phyloP scores from a whole-genome alignment of 2,888 invertebrate genomes.

The Brenthis daphne region DNA sequence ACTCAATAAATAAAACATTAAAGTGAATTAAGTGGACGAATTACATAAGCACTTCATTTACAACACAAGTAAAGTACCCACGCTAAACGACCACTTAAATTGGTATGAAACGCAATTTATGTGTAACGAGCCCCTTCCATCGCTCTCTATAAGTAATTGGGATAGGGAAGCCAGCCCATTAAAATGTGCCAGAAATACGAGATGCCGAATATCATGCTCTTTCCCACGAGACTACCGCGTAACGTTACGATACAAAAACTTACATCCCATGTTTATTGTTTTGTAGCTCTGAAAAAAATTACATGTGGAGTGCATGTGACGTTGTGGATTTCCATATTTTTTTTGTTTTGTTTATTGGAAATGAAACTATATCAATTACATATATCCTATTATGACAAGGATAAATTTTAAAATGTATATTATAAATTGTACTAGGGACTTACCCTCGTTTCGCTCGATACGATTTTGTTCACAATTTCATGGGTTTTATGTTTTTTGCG shows the following conservation, averaged over 20 bases:
- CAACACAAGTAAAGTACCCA: conserved; percentile 16
- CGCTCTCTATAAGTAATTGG: conserved; percentile 39
- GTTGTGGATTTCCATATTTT: background rate
- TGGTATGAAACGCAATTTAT: conserved; percentile 41
- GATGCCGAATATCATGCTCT: conserved; percentile 23
- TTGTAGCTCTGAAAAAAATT: conserved; percentile 4
- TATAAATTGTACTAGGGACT: too few relatives aligned
- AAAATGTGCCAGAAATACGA: conserved; percentile 39
- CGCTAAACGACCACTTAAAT: conserved; percentile 35
- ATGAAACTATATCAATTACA: too few relatives aligned
- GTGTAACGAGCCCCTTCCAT: conserved; percentile 34
- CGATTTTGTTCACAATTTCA: too few relatives aligned
- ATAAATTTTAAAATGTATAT: too few relatives aligned
- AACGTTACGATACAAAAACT: conserved; percentile 22
- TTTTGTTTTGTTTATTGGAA: background rate
- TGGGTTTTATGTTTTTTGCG: too few relatives aligned
- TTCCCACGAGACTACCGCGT: conserved; percentile 33
- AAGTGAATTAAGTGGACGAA: too few relatives aligned
- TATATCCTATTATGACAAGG: too few relatives aligned
- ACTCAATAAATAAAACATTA: too few relatives aligned
- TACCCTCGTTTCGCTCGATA: too few relatives aligned
- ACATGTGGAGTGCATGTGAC: conserved; percentile 24
- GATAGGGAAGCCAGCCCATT: conserved; percentile 38
- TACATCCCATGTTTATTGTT: conserved; percentile 17
- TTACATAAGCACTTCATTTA: conserved; percentile 11